Evolutionary conservation across 2,113 vertebrate species (phyloP).

Genomic region (Fregetta grallaria): DNA sequence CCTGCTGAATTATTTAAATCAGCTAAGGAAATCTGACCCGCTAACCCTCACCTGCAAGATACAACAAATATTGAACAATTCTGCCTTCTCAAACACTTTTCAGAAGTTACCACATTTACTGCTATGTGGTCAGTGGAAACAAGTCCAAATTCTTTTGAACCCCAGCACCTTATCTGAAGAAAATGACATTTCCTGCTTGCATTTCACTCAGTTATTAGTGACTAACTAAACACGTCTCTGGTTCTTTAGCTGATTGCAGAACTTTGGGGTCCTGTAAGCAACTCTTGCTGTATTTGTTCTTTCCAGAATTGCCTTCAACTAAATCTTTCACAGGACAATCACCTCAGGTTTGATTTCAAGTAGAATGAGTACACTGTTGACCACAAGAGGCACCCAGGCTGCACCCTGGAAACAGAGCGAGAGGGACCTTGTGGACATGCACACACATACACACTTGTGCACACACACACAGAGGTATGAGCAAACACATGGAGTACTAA

Average conservation of each 20-base stretch:
- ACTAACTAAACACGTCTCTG: not conserved
- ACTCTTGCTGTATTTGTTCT: not conserved
- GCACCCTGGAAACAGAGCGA: not conserved
- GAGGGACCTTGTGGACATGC: not conserved
- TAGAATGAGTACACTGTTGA: not conserved
- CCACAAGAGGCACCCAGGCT: not conserved
- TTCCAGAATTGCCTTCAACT: not conserved
- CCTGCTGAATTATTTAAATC: not conserved
- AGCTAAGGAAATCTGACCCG: not conserved
- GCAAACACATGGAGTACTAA: not conserved
- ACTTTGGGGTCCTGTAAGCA: not conserved
- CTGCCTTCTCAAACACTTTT: not conserved
- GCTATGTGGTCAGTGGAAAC: not conserved
- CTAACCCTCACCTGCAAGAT: not conserved
- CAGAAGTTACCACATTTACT: not conserved
- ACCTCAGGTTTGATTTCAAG: not conserved
- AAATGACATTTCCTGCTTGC: not conserved
- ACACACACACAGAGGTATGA: not conserved
- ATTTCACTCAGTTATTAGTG: not conserved
- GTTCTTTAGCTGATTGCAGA: not conserved
- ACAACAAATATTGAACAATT: not conserved
- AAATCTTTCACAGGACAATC: not conserved
- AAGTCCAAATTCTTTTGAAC: not conserved
- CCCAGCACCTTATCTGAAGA: not conserved
- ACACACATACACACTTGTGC: not conserved